Base-by-base conservation (phyloP, 2,113 vertebrate genomes). In the Murina feae region DNA sequence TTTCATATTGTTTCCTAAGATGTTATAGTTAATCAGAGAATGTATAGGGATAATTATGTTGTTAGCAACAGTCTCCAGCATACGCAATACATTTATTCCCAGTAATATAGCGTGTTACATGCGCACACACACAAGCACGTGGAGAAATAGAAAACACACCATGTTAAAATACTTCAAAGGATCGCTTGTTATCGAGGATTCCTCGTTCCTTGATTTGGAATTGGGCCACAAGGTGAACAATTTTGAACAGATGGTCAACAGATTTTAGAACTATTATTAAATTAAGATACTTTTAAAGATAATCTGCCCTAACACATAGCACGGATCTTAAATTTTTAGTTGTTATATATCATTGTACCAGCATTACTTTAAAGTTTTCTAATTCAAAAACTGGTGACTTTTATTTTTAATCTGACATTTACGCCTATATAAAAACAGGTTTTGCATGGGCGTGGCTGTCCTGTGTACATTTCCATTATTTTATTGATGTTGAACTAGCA, bases 381-480 rank as follows among this genome's bases (percentile, higher is more conserved):
- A 28, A 53, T 82, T 89, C 9, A 90, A 89, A 96, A 72, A 86
- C 65, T n/a, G 28, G 49, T 71, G 53, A 92, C 35, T 75, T 92
- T 86, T 94, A 37, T 93, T 90, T 95, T 79, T 76, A 66, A 86
- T 76, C 79, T 92, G 87, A 87, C 84, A 89, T 95, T 96, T 91
- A 86, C 72, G 86, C 53, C 78, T 96, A 86, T 81, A 69, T 86
- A 72, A 92, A 96, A 97, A 93, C 86, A 91, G 92, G 94, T 94
- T 94, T 69, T 78, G 47, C n/a, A 14, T 86, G 76, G 89, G 42
- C 7, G 71, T 82, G 83, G 21, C 93, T 53, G 0, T 58, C 20
- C 92, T 88, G 78, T 69, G 44, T 68, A 74, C n/a, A 20, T 89
- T 94, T 95, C 11, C 81, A 86, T 63, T 35, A 68, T 94, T 96